Base-by-base conservation (phyloP, 2,888 invertebrate genomes). In the Didymodactylos carnosus region DNA sequence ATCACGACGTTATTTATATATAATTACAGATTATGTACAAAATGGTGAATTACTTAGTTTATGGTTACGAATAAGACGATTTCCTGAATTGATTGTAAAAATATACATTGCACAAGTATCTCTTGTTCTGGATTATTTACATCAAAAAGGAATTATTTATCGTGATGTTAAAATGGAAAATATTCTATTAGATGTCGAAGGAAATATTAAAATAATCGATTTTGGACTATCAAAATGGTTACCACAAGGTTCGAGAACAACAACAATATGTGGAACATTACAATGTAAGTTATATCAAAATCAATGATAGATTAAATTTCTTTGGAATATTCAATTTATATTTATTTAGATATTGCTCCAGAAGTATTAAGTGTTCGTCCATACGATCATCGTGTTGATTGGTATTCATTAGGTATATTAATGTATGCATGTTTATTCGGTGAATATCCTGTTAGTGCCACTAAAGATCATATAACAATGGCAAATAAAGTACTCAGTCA, bases 211-310 rank as follows among this genome's bases (percentile, higher is more conserved):
- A 80, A 84, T 94, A 75, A 90, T 90, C 76, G 94, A 94, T 84
- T 95, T 94, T 84, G 94, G 94, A 39, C 86, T 94, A 73, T 90
- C 94, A 78, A 94, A 94, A 87, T 92, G 92, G 91, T 86, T 94
- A 75, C 87, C 88, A 75, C 86, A 88, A 78, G 90, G 91, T 19
- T 86, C 88, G 70, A 87, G 88, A 76, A 93, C 94, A 13, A 87
- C 86, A 75, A 94, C 94, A 7, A 88, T 94, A 79, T 94, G 94
- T 84, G 94, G 94, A 79, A 94, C 94, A 39, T 87, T 90, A 75
- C 89, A 90, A 83, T 94, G 53, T 62, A 27, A 62, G 23, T 46
- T n/a, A n/a, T 3, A 10, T 10, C 14, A n/a, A n/a, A n/a, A 43
- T 10, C 0, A 43, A 43, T 43, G 5, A 10, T 19, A 43, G n/a